Conservation (phyloP, 2,113 vertebrate genomes). For the Emberiza fucata region DNA sequence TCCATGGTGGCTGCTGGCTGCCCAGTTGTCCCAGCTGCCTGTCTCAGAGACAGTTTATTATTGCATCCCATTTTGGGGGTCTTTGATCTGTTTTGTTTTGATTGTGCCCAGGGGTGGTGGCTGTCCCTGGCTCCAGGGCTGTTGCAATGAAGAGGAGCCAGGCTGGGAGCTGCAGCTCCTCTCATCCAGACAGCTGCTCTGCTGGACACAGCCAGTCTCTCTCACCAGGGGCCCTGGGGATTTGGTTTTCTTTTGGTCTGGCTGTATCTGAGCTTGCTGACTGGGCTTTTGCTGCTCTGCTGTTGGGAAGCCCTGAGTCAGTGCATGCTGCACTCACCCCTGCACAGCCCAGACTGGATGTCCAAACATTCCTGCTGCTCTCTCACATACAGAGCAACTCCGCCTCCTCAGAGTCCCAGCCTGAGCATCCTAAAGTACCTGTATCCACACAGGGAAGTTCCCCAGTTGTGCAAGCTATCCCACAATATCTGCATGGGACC, state of each 20-base stretch:
- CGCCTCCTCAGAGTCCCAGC: not conserved
- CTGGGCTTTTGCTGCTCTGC: not conserved
- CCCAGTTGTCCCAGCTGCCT: not conserved
- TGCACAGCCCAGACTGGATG: not conserved
- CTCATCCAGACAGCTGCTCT: rapidly evolving
- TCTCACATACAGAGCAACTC: not conserved
- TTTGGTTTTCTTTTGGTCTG: not conserved
- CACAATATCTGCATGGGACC: not conserved
- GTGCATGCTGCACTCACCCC: rapidly evolving
- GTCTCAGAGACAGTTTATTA: not conserved
- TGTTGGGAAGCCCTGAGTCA: rapidly evolving
- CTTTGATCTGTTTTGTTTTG: not conserved
- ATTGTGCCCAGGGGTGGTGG: too few species aligned
- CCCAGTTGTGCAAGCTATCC: not conserved
- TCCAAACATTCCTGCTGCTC: not conserved
- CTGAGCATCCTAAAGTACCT: not conserved
- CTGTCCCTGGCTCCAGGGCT: not conserved
- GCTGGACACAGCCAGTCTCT: too few species aligned
- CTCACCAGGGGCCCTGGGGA: too few species aligned
- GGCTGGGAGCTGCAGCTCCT: too few species aligned
- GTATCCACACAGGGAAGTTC: not conserved
- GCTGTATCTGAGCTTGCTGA: not conserved
- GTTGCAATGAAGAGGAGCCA: not conserved
- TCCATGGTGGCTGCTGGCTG: not conserved
- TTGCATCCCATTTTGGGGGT: not conserved